phyloP scores from a whole-genome alignment of 2,797 vertebrate species.

The Gambelia wislizenii region DNA sequence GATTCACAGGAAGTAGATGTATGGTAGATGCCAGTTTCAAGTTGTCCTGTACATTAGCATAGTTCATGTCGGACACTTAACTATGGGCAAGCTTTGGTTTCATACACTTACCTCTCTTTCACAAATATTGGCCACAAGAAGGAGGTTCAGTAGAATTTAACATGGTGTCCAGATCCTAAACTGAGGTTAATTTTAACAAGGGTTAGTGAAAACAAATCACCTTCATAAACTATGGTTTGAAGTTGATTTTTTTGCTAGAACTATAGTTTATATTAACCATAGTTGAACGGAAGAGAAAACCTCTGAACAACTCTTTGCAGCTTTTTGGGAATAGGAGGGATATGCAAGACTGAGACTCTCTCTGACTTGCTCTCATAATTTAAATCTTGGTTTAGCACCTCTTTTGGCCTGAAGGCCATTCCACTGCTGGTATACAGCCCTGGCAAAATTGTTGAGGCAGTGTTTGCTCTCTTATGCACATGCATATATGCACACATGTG shows the following conservation, averaged over 20 bases:
- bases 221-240: not conserved
- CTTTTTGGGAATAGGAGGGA: no score
- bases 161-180: not conserved
- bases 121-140: not conserved
- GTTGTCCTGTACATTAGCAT: not conserved
- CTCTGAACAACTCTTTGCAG: no score
- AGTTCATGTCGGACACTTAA: not conserved
- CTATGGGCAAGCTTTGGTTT: not conserved
- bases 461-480: not conserved
- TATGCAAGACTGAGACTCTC: no score
- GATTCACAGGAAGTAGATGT: not conserved
- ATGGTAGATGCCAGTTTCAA: not conserved
- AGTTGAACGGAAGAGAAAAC: no score
- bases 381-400: no score
- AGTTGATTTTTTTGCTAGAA: no score
- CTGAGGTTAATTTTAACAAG: not conserved
- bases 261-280: no score
- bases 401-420: no score
- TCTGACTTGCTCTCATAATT: no score
- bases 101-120: not conserved
- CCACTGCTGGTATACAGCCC: not conserved
- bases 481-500: not conserved
- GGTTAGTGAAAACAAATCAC: not conserved
- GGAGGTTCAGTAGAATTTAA: not conserved
- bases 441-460: no score